A percentile compares a stretch with the other conserved stretches of the same genome.
These are phyloP conservation scores for Ceraclea dissimilis DNA, from an alignment of 2,888 invertebrate species.

Conservation along the genomic window DNA sequence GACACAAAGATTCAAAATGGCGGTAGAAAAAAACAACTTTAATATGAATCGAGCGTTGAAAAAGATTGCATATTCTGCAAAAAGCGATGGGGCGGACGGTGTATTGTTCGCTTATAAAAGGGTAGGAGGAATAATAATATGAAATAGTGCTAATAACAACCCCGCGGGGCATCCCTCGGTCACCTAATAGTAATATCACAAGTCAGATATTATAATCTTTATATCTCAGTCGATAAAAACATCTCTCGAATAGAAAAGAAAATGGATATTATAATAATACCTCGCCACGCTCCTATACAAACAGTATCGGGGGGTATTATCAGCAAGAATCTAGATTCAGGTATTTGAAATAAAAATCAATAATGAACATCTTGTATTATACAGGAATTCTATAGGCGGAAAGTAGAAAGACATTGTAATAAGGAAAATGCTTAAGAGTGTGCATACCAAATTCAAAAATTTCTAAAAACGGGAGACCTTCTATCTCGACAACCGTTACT, in stretches of 20 bases:
- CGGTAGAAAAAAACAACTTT: not conserved
- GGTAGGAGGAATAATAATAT: constrained; percentile 21
- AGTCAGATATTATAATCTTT: not conserved
- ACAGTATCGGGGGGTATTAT: not conserved
- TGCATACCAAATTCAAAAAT: no score
- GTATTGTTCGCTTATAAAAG: constrained; percentile 5
- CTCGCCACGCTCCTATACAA: not conserved
- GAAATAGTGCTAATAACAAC: constrained; percentile 24
- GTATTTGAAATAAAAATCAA: constrained; percentile 3
- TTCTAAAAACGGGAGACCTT: no score
- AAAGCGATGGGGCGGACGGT: not conserved
- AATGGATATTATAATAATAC: not conserved
- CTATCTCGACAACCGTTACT: no score
- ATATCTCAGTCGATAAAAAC: not conserved
- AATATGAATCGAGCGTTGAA: not conserved
- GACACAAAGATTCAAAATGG: not conserved
- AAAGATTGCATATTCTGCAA: constrained; percentile 1
- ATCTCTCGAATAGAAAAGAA: not conserved
- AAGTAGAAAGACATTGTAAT: no score
- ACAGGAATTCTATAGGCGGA: no score
- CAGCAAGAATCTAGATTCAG: constrained; percentile 9
- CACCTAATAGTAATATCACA: not conserved
- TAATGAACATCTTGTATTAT: constrained; percentile 12
- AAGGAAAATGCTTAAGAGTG: no score
- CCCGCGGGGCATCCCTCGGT: constrained; percentile 14